These are phyloP conservation scores for Ifrita kowaldi DNA, from an alignment of 2,113 vertebrate genomes.

Conservation along the genomic window DNA sequence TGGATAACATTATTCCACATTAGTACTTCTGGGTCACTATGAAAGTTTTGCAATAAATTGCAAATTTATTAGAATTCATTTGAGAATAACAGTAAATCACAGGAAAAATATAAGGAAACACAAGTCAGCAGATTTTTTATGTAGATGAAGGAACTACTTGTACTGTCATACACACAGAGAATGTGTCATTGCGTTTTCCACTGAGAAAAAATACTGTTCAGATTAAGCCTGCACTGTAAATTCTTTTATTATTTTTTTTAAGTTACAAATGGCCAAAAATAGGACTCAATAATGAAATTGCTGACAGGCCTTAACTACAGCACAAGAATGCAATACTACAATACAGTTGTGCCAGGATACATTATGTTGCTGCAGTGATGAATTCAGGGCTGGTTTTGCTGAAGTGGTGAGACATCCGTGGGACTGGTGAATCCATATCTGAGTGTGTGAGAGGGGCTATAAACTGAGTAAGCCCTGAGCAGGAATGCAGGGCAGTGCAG, in stretches of 20 bases:
- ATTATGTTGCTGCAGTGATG: conserved; percentile 18
- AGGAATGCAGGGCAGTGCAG: background rate
- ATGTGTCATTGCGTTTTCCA: background rate
- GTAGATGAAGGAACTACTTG: background rate
- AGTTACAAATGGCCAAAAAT: conserved; percentile 20
- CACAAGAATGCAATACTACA: background rate
- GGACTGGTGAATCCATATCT: background rate
- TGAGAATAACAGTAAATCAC: background rate
- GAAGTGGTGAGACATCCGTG: background rate
- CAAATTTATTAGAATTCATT: background rate
- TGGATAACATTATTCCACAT: background rate
- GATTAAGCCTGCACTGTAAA: background rate
- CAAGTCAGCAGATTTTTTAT: conserved; percentile 12
- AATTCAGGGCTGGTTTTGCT: conserved; percentile 19
- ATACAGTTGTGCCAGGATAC: background rate
- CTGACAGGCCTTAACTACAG: conserved; percentile 23
- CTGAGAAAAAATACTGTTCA: background rate
- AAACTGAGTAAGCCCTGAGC: background rate
- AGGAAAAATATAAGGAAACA: background rate
- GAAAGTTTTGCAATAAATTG: background rate
- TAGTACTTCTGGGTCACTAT: background rate
- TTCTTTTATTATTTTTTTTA: conserved; percentile 18
- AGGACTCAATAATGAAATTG: conserved; percentile 34
- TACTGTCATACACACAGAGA: background rate
- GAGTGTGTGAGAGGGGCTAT: background rate